phyloP scores from a whole-genome alignment of 1,140 invertebrate species.

The Antheraea pernyi region DNA sequence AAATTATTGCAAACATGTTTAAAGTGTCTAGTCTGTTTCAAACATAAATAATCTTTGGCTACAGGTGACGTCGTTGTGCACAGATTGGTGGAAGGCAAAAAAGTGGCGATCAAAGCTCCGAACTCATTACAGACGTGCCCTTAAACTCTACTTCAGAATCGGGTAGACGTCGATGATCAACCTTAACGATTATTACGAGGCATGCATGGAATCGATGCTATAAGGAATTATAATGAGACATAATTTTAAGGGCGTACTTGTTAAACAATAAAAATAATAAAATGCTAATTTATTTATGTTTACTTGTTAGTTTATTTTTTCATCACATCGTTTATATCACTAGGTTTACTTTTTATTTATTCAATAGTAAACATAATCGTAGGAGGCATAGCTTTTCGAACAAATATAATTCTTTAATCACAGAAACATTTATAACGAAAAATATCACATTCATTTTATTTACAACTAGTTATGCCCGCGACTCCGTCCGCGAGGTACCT shows the following conservation, averaged over 20 bases:
- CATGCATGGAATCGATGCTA: conserved; percentile 14
- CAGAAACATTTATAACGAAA: too few relatives aligned
- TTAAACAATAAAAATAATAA: background rate
- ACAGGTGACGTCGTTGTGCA: background rate
- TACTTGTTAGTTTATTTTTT: too few relatives aligned
- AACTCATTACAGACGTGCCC: conserved; percentile 23
- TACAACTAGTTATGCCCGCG: too few relatives aligned
- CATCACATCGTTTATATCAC: too few relatives aligned
- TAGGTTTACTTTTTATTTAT: too few relatives aligned
- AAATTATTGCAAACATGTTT: background rate
- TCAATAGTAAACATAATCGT: too few relatives aligned
- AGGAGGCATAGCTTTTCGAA: too few relatives aligned
- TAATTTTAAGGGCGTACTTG: background rate
- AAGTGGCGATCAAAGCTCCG: conserved; percentile 20
- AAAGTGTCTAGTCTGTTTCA: conserved; percentile 4
- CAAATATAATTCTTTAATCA: too few relatives aligned
- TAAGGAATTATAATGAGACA: background rate
- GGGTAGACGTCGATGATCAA: conserved; percentile 35
- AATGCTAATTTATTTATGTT: background rate
- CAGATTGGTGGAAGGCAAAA: conserved; percentile 20
- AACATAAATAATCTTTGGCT: background rate
- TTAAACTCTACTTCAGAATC: conserved; percentile 28
- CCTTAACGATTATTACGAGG: conserved; percentile 36
- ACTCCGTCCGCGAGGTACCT: too few relatives aligned
- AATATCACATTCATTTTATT: too few relatives aligned